Conservation (phyloP, 1,140 invertebrate genomes). For the Drosophila kanapiae region DNA sequence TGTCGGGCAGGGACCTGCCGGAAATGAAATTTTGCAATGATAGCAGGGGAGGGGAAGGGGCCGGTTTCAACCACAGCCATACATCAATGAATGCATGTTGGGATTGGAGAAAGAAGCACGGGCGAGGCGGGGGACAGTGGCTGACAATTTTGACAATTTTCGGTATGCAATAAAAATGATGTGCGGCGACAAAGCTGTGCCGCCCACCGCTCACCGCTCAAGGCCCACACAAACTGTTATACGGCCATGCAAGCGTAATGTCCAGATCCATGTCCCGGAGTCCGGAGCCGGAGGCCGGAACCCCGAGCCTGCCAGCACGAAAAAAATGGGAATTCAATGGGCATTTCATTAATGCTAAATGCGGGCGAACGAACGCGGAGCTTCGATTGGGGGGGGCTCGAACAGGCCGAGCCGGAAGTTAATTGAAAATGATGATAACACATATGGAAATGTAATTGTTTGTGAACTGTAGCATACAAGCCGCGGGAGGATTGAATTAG, state of each 20-base stretch:
- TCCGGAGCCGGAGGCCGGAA: not conserved
- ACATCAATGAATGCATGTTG: constrained; percentile 53
- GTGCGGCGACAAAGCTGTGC: constrained; percentile 42
- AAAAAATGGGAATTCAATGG: constrained; percentile 27
- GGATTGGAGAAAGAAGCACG: constrained; percentile 1
- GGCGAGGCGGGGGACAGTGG: constrained; percentile 19
- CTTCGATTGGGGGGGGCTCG: not conserved
- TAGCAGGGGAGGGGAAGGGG: constrained; percentile 22
- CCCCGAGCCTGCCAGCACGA: not conserved
- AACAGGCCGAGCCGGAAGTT: constrained; percentile 47
- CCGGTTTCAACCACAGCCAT: constrained; percentile 35
- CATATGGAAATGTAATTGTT: constrained; percentile 68
- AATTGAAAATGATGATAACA: constrained; percentile 74
- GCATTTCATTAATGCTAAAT: constrained; percentile 51
- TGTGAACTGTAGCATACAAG: constrained; percentile 49
- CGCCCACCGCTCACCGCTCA: constrained; percentile 25
- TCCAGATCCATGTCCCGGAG: not conserved
- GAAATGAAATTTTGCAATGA: constrained; percentile 82
- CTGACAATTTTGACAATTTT: constrained; percentile 81
- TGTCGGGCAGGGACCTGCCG: constrained; percentile 57
- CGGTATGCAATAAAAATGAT: constrained; percentile 79
- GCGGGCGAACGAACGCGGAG: constrained; percentile 5
- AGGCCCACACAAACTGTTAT: constrained; percentile 54
- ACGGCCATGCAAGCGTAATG: constrained; percentile 49
- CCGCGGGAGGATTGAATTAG: constrained; percentile 26